Percentiles rank a stretch among this genome's conserved stretches.
Evolutionary conservation across 2,797 vertebrate genomes (phyloP).

Genomic region (Alexandromys oeconomus): DNA sequence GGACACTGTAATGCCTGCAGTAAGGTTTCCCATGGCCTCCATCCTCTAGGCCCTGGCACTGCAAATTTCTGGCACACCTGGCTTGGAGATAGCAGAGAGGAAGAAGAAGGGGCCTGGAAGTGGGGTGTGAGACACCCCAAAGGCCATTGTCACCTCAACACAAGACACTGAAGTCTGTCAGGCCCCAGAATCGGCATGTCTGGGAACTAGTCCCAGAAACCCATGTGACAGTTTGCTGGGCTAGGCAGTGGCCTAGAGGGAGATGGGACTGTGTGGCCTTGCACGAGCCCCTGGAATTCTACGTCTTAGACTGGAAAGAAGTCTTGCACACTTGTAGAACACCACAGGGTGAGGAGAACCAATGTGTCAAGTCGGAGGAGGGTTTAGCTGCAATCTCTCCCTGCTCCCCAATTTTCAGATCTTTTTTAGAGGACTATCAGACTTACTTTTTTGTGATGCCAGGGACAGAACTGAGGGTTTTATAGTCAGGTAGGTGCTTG

Average conservation of each 20-base stretch:
- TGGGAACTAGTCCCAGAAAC: neutral
- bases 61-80: neutral
- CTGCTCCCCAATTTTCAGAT: neutral
- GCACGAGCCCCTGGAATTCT: neutral
- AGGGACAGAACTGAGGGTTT: neutral
- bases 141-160: neutral
- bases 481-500: neutral
- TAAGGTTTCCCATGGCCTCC: neutral
- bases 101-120: neutral
- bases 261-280: neutral
- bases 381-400: neutral
- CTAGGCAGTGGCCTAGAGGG: too few species aligned
- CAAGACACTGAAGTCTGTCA: neutral
- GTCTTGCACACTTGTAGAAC: neutral
- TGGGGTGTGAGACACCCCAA: neutral
- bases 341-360: neutral
- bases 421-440: neutral
- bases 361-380: neutral
- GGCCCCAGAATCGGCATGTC: neutral
- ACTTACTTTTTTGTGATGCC: neutral
- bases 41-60: fast-evolving
- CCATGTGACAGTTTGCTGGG: neutral
- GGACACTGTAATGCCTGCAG: neutral
- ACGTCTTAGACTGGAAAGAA: slow-evolving; percentile 3
- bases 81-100: neutral